phyloP scores from a whole-genome alignment of 2,888 invertebrate species.

The Drosophila neoperkinsi region DNA sequence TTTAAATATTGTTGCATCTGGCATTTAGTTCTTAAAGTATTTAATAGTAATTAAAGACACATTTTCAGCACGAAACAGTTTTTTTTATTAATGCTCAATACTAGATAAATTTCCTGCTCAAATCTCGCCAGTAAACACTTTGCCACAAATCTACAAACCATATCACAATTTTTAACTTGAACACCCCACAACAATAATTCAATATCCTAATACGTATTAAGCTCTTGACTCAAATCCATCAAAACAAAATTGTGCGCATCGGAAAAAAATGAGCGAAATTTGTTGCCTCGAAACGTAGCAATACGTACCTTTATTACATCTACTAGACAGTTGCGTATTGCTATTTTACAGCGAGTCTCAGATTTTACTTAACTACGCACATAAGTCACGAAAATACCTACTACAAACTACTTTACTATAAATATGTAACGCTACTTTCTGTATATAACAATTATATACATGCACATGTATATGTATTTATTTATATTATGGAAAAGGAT shows the following conservation, averaged over 20 bases:
- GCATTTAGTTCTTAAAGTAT: not conserved
- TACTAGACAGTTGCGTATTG: too few species aligned
- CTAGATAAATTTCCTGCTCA: not conserved
- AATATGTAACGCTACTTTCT: constrained; percentile 60
- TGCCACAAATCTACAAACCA: constrained; percentile 4
- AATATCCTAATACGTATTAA: constrained; percentile 45
- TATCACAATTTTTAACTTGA: not conserved
- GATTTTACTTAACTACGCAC: constrained; percentile 80
- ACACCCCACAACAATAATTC: not conserved
- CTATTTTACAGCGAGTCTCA: constrained; percentile 76
- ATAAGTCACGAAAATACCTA: constrained; percentile 70
- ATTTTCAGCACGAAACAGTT: not conserved
- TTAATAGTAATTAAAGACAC: not conserved
- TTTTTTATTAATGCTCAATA: not conserved
- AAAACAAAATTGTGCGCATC: constrained; percentile 8
- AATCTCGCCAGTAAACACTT: not conserved
- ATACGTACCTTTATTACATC: too few species aligned
- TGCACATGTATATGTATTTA: constrained; percentile 54
- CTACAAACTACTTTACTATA: constrained; percentile 46
- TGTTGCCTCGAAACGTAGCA: constrained; percentile 26
- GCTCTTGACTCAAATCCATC: constrained; percentile 40
- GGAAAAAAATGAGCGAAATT: not conserved
- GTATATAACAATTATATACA: constrained; percentile 63
- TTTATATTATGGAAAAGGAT: constrained; percentile 58
- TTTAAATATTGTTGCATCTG: not conserved